These are phyloP conservation scores for Grammomys dolichurus DNA, from an alignment of 2,113 vertebrate species.

Conservation along the genomic window DNA sequence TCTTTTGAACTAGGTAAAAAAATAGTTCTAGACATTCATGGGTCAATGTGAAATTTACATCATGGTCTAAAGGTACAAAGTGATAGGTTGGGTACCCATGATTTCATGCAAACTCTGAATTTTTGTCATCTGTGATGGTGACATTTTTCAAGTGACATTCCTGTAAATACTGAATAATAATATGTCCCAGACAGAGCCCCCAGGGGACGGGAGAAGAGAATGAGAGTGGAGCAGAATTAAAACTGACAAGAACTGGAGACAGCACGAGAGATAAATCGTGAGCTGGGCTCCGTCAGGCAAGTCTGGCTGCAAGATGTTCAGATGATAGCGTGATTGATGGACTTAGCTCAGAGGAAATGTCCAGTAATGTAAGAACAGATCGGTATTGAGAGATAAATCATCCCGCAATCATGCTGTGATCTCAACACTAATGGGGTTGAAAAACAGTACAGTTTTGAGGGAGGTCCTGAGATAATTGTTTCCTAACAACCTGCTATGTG, in stretches of 20 bases:
- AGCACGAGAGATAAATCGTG: slow-evolving; percentile 66
- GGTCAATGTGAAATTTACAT: slow-evolving; percentile 44
- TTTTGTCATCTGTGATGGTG: slow-evolving; percentile 74
- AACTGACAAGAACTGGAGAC: slow-evolving; percentile 78
- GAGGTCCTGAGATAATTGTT: slow-evolving; percentile 76
- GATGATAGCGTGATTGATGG: slow-evolving; percentile 76
- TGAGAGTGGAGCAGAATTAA: slow-evolving; percentile 76
- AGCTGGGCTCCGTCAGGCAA: background rate
- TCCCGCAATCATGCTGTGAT: slow-evolving; percentile 37
- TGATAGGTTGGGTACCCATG: slow-evolving; percentile 7
- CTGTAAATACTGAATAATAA: slow-evolving; percentile 83
- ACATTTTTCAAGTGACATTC: slow-evolving; percentile 79
- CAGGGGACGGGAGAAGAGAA: slow-evolving; percentile 72
- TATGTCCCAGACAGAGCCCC: slow-evolving; percentile 74
- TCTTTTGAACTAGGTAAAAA: slow-evolving; percentile 30
- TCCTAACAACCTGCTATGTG: slow-evolving; percentile 56
- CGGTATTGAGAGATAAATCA: slow-evolving; percentile 79
- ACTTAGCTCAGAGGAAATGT: slow-evolving; percentile 67
- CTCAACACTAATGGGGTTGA: slow-evolving; percentile 76
- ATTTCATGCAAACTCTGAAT: slow-evolving; percentile 49
- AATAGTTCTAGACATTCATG: slow-evolving; percentile 50
- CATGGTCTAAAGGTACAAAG: slow-evolving; percentile 61
- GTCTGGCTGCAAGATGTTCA: background rate
- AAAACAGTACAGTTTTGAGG: slow-evolving; percentile 67
- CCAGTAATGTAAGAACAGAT: slow-evolving; percentile 74